These are phyloP conservation scores for Capitella teleta DNA, from an alignment of 1,140 invertebrate species.

Conservation along the genomic window DNA sequence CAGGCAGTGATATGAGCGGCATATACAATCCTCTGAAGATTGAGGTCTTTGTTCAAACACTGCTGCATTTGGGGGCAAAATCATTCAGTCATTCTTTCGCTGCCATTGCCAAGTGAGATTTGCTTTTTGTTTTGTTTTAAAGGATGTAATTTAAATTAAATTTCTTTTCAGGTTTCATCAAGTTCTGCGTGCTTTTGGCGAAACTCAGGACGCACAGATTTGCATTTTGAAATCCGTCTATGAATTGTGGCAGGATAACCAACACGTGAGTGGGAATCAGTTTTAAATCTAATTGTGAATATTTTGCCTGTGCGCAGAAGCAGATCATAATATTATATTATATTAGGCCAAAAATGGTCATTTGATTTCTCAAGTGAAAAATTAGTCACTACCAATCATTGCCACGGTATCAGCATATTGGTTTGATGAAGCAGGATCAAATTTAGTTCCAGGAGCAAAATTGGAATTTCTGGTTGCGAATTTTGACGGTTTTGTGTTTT, in stretches of 20 bases:
- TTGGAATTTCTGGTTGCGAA: neutral
- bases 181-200: constrained; percentile 82
- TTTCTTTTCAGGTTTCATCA: constrained; percentile 62
- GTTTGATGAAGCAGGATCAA: no score
- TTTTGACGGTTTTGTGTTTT: neutral
- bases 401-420: no score
- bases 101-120: constrained; percentile 72
- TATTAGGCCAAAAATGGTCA: no score
- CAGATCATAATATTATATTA: no score
- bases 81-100: constrained; percentile 97
- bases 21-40: constrained; percentile 75
- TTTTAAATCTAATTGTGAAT: no score
- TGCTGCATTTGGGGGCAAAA: constrained; percentile 86
- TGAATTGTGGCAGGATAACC: constrained; percentile 86
- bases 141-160: neutral
- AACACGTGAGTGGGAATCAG: constrained; percentile 54
- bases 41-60: constrained; percentile 89
- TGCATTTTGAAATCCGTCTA: constrained; percentile 85
- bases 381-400: no score
- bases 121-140: neutral
- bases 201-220: constrained; percentile 92
- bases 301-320: no score
- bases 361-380: no score
- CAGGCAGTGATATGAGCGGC: neutral
- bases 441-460: no score